phyloP scores from a whole-genome alignment of 2,113 vertebrate genomes.

The Delphinus delphis region DNA sequence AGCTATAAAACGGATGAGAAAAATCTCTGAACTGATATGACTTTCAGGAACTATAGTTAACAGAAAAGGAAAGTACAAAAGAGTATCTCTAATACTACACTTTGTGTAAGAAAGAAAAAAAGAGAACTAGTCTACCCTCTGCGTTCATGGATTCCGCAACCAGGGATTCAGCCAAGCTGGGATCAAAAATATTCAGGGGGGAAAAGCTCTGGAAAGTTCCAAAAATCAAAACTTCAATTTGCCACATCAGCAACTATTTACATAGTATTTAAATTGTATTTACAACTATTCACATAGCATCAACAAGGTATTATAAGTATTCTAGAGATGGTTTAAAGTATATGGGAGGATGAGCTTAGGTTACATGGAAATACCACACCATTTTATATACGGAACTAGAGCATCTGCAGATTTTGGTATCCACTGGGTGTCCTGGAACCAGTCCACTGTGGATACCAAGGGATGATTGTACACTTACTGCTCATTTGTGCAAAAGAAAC shows the following conservation, averaged over 20 bases:
- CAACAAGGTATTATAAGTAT: background rate
- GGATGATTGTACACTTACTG: background rate
- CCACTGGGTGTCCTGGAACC: background rate
- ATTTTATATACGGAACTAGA: background rate
- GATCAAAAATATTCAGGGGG: background rate
- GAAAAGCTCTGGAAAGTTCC: background rate
- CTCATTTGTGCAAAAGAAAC: constrained; percentile 1
- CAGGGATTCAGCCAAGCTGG: background rate
- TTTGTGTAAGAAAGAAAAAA: background rate
- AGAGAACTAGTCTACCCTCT: background rate
- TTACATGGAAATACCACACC: background rate
- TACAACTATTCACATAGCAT: background rate
- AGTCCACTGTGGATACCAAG: too few species aligned
- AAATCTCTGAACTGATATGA: constrained; percentile 25
- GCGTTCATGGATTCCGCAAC: background rate
- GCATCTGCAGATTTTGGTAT: background rate
- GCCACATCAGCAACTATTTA: background rate
- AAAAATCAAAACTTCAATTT: background rate
- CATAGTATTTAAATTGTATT: background rate
- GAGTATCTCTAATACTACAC: background rate
- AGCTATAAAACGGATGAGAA: background rate
- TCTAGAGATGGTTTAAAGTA: background rate
- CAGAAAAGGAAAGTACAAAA: background rate
- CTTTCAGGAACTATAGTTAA: background rate
- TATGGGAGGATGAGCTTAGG: background rate